Percentiles rank a stretch among this genome's conserved stretches.
Conservation (phyloP, 2,888 invertebrate species). For the Odontocerum albicorne region DNA sequence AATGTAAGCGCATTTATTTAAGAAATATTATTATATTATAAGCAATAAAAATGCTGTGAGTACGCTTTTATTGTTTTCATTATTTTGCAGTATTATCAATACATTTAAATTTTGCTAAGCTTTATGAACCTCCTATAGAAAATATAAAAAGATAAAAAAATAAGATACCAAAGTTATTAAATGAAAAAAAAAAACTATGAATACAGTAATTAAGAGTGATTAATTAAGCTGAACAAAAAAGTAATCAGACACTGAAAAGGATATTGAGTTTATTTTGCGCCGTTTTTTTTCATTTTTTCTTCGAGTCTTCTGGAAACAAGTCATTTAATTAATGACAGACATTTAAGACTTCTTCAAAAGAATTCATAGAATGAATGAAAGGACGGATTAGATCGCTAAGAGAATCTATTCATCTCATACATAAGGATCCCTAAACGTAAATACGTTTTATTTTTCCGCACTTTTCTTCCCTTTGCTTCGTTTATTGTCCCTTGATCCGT, state of each 20-base stretch:
- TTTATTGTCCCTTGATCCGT: conserved; percentile 16
- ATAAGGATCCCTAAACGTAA: conserved; percentile 6
- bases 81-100: conserved; percentile 3
- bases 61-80: conserved; percentile 15
- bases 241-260: too few relatives aligned
- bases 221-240: too few relatives aligned
- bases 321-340: too few relatives aligned
- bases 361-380: too few relatives aligned
- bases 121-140: conserved; percentile 1
- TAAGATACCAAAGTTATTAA: not conserved
- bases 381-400: too few relatives aligned
- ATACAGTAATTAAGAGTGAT: too few relatives aligned
- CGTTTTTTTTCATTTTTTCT: too few relatives aligned
- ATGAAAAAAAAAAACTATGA: too few relatives aligned
- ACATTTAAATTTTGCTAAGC: not conserved
- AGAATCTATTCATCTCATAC: too few relatives aligned
- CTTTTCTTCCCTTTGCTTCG: conserved; percentile 13
- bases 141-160: not conserved
- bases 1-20: not conserved
- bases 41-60: conserved; percentile 8
- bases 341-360: too few relatives aligned
- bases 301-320: too few relatives aligned
- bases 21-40: not conserved
- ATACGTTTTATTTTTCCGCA: conserved; percentile 3
- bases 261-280: too few relatives aligned